Base-by-base conservation (phyloP, 2,797 vertebrate species). In the Momotus momota region DNA sequence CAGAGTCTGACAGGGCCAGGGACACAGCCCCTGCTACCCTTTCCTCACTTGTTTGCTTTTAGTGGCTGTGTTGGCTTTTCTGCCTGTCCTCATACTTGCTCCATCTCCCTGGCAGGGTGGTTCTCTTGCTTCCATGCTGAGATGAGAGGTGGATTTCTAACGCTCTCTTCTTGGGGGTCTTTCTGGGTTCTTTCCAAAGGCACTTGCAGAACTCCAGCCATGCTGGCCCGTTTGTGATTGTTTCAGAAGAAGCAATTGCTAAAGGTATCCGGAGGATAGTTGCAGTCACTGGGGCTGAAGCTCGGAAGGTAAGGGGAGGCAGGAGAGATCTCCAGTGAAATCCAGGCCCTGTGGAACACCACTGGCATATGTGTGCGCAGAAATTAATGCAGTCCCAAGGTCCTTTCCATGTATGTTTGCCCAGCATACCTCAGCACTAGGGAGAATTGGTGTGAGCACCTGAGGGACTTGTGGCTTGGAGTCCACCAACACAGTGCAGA, bases 211-310 rank as follows among this genome's bases (percentile, higher is more conserved):
- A 99, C 97, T 99, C 99, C 0, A 91, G 97, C 95, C 99, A 99
- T 0, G 98, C 98, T 4, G 98, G 98, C 9, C 98, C 98, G 18
- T 99, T 99, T 86, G 99, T 99, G 97, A 99, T 99, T 38, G 99
- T 99, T 93, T 99, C 99, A 0, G 99, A 99, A 97, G 99, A 99
- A 98, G 99, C 99, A 57, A 99, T 99, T 93, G 99, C 99, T 92
- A 99, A 99, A 97, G 99, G 99, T 91, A 99, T 99, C 97, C 98
- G 99, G 72, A 99, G 99, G 94, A 99, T 99, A 72, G 99, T 99
- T 52, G 99, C 99, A 2, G 98, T 99, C 97, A 99, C 99, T 0
- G 99, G 99, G 71, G 79, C 98, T 0, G 99, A 99, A 96, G 99
- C 99, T 41, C 99, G 99, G 94, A 99, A 99, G 99, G 99, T 99